Evolutionary conservation across 2,888 invertebrate species (phyloP).

Genomic region (Schizotus pectinicornis): DNA sequence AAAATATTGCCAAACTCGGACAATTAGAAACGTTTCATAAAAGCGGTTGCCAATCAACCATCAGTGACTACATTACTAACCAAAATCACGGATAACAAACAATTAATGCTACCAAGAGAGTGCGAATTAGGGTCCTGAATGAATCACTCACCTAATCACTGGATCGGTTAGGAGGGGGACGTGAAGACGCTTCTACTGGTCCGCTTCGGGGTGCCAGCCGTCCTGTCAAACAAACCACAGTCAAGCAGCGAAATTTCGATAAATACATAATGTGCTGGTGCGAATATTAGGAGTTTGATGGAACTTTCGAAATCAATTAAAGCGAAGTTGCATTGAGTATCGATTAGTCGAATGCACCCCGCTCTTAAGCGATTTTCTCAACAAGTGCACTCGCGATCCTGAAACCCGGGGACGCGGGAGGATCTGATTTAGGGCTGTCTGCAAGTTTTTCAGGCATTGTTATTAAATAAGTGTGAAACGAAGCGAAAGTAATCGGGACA

Average conservation of each 20-base stretch:
- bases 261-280: slow-evolving; percentile 2
- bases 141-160: slow-evolving; percentile 39
- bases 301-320: too few species aligned
- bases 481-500: slow-evolving; percentile 50
- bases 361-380: slow-evolving; percentile 18
- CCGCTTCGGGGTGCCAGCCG: slow-evolving; percentile 21
- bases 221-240: slow-evolving; percentile 44
- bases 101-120: slow-evolving; percentile 43
- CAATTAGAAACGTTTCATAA: slow-evolving; percentile 32
- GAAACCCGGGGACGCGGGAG: slow-evolving; percentile 11
- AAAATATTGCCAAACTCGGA: background rate
- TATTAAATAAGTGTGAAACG: slow-evolving; percentile 56
- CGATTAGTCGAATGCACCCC: too few species aligned
- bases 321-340: too few species aligned
- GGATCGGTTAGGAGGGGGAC: slow-evolving; percentile 3
- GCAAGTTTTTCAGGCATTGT: slow-evolving; percentile 47
- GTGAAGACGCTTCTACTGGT: slow-evolving; percentile 24
- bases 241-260: slow-evolving; percentile 24
- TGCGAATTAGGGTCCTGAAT: slow-evolving; percentile 42
- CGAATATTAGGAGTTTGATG: background rate
- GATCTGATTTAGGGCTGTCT: slow-evolving; percentile 40
- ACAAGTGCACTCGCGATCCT: slow-evolving; percentile 22
- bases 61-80: slow-evolving; percentile 42
- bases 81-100: slow-evolving; percentile 43
- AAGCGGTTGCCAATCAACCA: slow-evolving; percentile 37